Base-by-base conservation (phyloP, 2,113 vertebrate genomes). In the Chamaea fasciata region DNA sequence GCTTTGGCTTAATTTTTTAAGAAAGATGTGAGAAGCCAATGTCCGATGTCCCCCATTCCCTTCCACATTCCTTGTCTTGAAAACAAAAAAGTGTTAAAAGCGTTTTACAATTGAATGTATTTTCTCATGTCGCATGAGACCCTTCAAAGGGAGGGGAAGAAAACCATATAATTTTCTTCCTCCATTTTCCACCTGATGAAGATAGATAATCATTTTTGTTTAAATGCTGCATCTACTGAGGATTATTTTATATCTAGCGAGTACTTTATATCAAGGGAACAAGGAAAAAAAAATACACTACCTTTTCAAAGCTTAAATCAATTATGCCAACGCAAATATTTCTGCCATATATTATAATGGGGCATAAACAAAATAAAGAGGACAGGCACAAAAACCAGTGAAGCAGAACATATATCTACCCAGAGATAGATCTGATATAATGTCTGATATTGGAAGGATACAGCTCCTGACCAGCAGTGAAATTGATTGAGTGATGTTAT, bases 401-500 rank as follows among this genome's bases (percentile, higher is more conserved):
- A 59, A 35, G 46, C 24, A 64, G 46, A 92, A 63, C 31, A 39
- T 26, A 24, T 7, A 50, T 62, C 53, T 71, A 41, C 9, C 14
- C 41, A 67, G 87, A 90, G 33, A 42, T 62, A 42, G 6, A 63
- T 46, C 73, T 70, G 46, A 53, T 50, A 42, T 35, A 47, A 92
- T 50, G 74, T 20, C 50, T 59, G 55, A 28, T 74, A 63, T 49
- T 70, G 92, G 71, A 94, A 87, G 63, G 86, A 89, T 68, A 53
- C 14, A 75, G 44, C n/a, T 75, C 28, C 37, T 83, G 56, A 95
- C 11, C 35, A 74, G 47, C 84, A 90, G 56, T 68, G 88, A 96
- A 96, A 87, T 70, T 95, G 93, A 94, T 90, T 88, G 90, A 96
- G 55, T 2, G 39, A 55, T 88, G 68, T 77, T 96, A 83, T 80